Conservation (phyloP, 2,113 vertebrate genomes). For the Labeo catla region DNA sequence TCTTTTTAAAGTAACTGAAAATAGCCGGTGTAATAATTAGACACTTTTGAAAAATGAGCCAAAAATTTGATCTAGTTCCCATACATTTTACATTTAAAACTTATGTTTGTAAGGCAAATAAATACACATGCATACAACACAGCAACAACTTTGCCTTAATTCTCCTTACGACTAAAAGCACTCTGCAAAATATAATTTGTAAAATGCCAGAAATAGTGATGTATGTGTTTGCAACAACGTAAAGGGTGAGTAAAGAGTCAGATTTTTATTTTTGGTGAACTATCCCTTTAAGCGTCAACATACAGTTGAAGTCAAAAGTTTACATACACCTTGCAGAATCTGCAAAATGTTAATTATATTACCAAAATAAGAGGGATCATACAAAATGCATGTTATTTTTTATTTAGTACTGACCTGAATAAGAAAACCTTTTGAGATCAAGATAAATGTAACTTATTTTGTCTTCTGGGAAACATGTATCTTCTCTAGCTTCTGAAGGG, state of each 20-base stretch:
- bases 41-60: neutral
- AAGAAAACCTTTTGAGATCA: too few relatives aligned
- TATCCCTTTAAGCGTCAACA: neutral
- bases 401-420: too few relatives aligned
- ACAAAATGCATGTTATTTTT: too few relatives aligned
- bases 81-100: neutral
- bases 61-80: neutral
- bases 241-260: neutral
- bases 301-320: too few relatives aligned
- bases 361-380: too few relatives aligned
- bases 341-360: too few relatives aligned
- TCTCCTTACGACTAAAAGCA: neutral
- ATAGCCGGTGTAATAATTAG: neutral
- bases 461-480: too few relatives aligned
- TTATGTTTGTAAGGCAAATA: neutral
- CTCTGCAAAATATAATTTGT: neutral
- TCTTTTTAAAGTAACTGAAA: neutral
- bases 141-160: neutral
- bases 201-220: too few relatives aligned
- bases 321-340: too few relatives aligned
- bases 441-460: too few relatives aligned
- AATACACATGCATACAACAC: neutral
- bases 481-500: too few relatives aligned
- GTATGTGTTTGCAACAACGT: neutral
- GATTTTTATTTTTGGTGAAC: neutral